phyloP scores from a whole-genome alignment of 2,797 vertebrate species.

The Poeciliopsis infans region DNA sequence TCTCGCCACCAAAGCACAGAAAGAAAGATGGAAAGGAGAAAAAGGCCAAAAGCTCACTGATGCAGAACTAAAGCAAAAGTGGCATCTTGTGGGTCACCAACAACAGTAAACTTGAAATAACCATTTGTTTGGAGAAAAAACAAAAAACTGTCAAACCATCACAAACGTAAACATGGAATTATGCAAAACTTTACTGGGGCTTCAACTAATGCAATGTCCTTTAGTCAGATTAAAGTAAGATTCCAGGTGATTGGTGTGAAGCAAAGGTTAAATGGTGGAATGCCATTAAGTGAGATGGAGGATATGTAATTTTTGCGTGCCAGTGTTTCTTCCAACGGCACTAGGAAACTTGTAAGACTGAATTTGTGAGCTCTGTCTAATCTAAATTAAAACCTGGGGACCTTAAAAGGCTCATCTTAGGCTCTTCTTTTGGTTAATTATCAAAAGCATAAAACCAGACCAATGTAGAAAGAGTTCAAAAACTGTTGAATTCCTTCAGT shows the following conservation, averaged over 20 bases:
- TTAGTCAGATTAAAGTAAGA: neutral
- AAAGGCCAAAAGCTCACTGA: neutral
- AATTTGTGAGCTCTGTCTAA: neutral
- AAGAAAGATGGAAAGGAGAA: neutral
- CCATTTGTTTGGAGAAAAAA: neutral
- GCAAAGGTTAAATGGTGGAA: neutral
- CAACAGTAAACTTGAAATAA: neutral
- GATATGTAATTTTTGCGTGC: neutral
- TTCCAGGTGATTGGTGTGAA: neutral
- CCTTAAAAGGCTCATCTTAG: neutral
- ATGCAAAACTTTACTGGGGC: neutral
- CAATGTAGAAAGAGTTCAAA: neutral
- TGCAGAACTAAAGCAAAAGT: neutral
- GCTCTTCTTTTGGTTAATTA: neutral
- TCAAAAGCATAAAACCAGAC: neutral
- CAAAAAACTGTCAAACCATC: neutral
- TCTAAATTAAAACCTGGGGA: neutral
- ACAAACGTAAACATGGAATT: neutral
- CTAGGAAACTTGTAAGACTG: neutral
- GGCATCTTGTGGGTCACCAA: neutral
- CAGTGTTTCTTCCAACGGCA: neutral
- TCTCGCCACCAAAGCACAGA: neutral
- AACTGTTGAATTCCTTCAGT: neutral
- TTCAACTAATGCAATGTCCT: neutral
- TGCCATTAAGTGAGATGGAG: neutral